phyloP scores from a whole-genome alignment of 1,140 invertebrate genomes.

The Aculops lycopersici region DNA sequence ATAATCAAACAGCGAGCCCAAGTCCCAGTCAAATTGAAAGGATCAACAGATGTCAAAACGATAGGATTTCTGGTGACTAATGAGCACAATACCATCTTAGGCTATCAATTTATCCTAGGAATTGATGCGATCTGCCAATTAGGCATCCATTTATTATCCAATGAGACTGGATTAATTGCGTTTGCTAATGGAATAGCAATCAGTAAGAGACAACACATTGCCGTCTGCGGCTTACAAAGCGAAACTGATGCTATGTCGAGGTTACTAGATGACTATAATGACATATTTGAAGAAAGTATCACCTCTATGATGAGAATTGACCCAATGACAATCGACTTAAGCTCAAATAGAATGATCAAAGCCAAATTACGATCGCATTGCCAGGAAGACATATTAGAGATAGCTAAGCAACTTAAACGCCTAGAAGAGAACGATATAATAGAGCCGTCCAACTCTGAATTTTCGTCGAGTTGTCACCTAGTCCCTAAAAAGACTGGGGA shows the following conservation, averaged over 20 bases:
- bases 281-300: not conserved
- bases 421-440: slow-evolving; percentile 14
- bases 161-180: no score
- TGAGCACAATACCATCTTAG: no score
- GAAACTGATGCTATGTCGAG: not conserved
- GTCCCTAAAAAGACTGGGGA: slow-evolving; percentile 4
- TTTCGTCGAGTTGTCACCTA: slow-evolving; percentile 16
- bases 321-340: not conserved
- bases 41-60: no score
- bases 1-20: no score
- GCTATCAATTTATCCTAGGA: no score
- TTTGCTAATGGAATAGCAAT: no score
- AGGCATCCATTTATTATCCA: no score
- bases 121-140: no score
- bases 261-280: not conserved
- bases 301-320: not conserved
- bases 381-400: slow-evolving; percentile 10
- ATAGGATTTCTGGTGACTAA: no score
- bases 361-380: not conserved
- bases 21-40: no score
- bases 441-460: slow-evolving; percentile 14
- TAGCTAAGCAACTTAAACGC: slow-evolving; percentile 5
- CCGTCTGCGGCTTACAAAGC: no score
- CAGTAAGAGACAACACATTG: not conserved
- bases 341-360: not conserved